Base-by-base conservation (phyloP, 1,140 invertebrate genomes). In the Drosophila eugracilis region DNA sequence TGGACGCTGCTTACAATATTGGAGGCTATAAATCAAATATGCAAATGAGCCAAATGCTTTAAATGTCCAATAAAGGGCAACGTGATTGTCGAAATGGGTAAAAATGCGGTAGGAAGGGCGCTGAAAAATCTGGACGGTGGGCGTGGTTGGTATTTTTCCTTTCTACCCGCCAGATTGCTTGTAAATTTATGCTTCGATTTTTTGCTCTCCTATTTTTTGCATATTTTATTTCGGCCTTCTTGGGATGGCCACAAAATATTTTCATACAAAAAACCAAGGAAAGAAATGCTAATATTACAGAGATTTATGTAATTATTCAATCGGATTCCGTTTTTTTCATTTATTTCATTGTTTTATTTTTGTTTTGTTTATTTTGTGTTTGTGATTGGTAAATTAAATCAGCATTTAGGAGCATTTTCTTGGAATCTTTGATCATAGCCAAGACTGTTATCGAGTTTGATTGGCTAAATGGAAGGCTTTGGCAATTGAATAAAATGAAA, bases 251-350 rank as follows among this genome's bases (percentile, higher is more conserved):
- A 54, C 48, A 60, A 73, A 74, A 83, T 78, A 78, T 75, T 83
- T 54, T 55, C 54, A 45, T 48, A 26, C 47, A 32, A 52, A 75
- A 14, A 57, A 28, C 1, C 2, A 37, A 30, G 12, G 21, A 53
- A 45, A 17, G n/a, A 75, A 84, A 86, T 85, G 81, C 83, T 88
- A 85, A 85, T 86, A 74, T 70, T 42, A 74, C 58, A 34, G 58
- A 85, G 83, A 85, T 85, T 85, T 85, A 85, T 85, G 81, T 85
- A 86, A 85, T 85, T 85, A 86, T 86, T 86, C 81, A 88, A 86
- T 86, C 81, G 77, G 81, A 71, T 74, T 88, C 74, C 45, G 50
- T 54, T 49, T 55, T 73, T 47, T 74, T 41, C 39, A 65, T 19
- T 62, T 78, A 42, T 39, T 58, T 59, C 65, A 42, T 42, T 44